Evolutionary conservation across 2,888 invertebrate species (phyloP).

Genomic region (Aspidiotus destructor): DNA sequence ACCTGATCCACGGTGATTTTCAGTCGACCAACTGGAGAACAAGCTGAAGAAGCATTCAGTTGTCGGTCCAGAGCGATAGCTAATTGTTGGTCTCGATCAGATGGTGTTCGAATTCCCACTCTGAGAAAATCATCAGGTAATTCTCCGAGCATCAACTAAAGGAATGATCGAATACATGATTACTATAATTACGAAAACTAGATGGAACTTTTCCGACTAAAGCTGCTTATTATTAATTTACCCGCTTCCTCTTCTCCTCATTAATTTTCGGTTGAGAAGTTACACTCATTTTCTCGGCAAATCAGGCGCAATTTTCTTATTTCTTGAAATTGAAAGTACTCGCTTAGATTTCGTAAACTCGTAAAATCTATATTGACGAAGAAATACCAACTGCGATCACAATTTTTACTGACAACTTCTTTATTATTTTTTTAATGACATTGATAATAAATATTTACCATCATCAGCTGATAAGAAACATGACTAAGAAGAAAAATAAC

Average conservation of each 20-base stretch:
- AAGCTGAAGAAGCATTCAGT: conserved; percentile 42
- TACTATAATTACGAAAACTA: not conserved
- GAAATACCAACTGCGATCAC: too few species aligned
- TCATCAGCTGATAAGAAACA: too few species aligned
- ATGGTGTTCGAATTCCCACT: conserved; percentile 48
- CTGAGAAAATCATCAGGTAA: conserved; percentile 68
- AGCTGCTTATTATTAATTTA: conserved; percentile 38
- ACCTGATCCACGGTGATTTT: conserved; percentile 77
- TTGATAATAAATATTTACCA: too few species aligned
- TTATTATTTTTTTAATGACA: too few species aligned
- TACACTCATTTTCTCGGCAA: conserved; percentile 21
- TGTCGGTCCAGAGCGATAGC: conserved; percentile 61
- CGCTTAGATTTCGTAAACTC: too few species aligned
- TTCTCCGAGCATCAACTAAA: conserved; percentile 66
- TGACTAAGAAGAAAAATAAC: too few species aligned
- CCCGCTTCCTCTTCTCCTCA: conserved; percentile 48
- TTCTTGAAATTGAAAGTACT: too few species aligned
- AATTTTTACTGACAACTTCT: too few species aligned
- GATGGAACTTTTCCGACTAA: too few species aligned
- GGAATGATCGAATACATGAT: conserved; percentile 15
- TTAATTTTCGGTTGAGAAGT: conserved; percentile 42
- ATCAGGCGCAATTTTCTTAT: too few species aligned
- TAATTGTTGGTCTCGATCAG: conserved; percentile 68
- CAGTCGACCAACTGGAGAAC: conserved; percentile 56
- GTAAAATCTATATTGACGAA: too few species aligned